These are phyloP conservation scores for Hormaphis cornu DNA, from an alignment of 1,140 invertebrate species.

Conservation along the genomic window DNA sequence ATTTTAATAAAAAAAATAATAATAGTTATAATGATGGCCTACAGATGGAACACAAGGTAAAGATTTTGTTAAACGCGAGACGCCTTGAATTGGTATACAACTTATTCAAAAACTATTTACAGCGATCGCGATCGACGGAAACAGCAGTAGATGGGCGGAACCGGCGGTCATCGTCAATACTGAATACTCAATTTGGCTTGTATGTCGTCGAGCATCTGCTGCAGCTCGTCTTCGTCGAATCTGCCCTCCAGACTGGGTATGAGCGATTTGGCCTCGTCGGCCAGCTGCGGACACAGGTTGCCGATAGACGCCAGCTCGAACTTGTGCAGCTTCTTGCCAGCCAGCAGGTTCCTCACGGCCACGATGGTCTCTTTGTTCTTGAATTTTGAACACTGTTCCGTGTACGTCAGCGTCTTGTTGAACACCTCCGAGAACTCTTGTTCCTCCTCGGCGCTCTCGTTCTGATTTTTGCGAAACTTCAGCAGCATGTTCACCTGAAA, in stretches of 20 bases:
- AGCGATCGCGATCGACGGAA: too few species aligned
- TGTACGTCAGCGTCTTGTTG: slow-evolving; percentile 94
- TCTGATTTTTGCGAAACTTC: slow-evolving; percentile 93
- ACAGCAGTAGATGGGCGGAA: too few species aligned
- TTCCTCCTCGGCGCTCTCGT: slow-evolving; percentile 96
- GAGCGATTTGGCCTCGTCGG: slow-evolving; percentile 93
- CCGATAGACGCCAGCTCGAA: slow-evolving; percentile 96
- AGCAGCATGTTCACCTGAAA: slow-evolving; percentile 71
- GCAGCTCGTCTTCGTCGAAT: slow-evolving; percentile 91
- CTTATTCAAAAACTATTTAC: too few species aligned
- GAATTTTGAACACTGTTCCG: slow-evolving; percentile 90
- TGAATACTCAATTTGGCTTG: slow-evolving; percentile 96
- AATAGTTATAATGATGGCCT: too few species aligned
- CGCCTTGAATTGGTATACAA: too few species aligned
- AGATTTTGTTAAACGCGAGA: too few species aligned
- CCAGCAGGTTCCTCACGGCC: slow-evolving; percentile 66
- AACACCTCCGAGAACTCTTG: slow-evolving; percentile 98
- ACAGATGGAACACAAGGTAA: too few species aligned
- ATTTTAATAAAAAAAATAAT: too few species aligned
- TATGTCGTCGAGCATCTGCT: slow-evolving; percentile 91
- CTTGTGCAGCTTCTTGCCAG: slow-evolving; percentile 94
- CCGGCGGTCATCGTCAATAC: too few species aligned
- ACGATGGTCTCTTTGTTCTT: slow-evolving; percentile 97
- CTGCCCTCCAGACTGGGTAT: slow-evolving; percentile 91
- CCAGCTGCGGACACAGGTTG: slow-evolving; percentile 94